Evolutionary conservation across 1,140 invertebrate species (phyloP).

Genomic region (Heliconius melpomene): DNA sequence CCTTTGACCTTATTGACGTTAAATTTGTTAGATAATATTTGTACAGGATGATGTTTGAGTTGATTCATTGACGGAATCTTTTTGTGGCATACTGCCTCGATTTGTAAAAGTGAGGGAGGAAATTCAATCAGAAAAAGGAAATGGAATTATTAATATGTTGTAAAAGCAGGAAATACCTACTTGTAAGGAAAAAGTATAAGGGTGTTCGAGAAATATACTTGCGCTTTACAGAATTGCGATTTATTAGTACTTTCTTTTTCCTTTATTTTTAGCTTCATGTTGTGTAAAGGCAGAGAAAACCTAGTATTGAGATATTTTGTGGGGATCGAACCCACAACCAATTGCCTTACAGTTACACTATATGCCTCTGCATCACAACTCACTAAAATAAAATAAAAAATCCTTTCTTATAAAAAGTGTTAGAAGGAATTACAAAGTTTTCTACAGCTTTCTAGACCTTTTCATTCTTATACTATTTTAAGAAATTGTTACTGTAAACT

Average conservation of each 20-base stretch:
- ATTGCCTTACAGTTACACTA: too few species aligned
- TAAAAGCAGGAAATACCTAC: background rate
- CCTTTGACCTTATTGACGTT: conserved; percentile 16
- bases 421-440: background rate
- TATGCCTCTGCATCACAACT: too few species aligned
- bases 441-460: background rate
- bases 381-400: too few species aligned
- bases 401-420: background rate
- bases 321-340: too few species aligned
- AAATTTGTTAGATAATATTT: conserved; percentile 27
- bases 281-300: too few species aligned
- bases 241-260: too few species aligned
- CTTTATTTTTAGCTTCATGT: too few species aligned
- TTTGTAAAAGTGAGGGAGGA: conserved; percentile 25
- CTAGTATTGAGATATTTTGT: too few species aligned
- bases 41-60: conserved; percentile 29
- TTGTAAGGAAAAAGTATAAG: background rate
- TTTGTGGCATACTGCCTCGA: conserved; percentile 19
- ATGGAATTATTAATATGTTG: conserved; percentile 16
- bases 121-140: conserved; percentile 29
- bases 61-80: conserved; percentile 25
- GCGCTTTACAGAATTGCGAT: too few species aligned
- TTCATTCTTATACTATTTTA: background rate
- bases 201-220: too few species aligned
- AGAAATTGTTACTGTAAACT: background rate